Conservation (phyloP, 35 echinoderm and acorn worm species). For the Strongylocentrotus purpuratus region DNA sequence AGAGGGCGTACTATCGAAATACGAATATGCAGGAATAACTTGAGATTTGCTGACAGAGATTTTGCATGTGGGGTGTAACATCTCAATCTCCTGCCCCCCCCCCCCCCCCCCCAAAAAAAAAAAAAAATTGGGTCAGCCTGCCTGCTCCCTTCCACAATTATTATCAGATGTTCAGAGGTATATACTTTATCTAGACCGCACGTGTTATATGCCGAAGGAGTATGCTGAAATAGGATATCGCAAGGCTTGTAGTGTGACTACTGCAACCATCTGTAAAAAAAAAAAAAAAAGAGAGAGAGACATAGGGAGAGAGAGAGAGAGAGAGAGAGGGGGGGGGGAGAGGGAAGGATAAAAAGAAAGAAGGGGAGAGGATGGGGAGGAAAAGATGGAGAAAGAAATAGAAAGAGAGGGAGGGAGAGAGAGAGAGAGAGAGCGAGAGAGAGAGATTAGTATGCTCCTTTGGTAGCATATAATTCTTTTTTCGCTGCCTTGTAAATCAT, state of each 20-base stretch:
- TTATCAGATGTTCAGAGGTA: neutral
- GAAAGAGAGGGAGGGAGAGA: no score
- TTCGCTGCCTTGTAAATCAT: no score
- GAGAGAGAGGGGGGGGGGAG: neutral
- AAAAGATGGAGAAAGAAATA: no score
- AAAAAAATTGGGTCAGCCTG: neutral
- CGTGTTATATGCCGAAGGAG: neutral
- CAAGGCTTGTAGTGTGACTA: neutral
- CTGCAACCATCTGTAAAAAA: neutral
- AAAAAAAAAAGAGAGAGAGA: neutral
- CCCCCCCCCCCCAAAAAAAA: no score
- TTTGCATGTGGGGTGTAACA: neutral
- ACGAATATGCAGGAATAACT: no score
- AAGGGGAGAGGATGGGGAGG: neutral
- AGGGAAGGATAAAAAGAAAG: neutral
- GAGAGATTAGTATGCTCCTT: neutral
- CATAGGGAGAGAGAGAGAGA: neutral
- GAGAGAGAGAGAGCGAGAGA: neutral
- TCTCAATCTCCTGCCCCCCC: neutral
- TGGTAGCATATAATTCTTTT: no score
- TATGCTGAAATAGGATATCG: neutral
- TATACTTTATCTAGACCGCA: neutral
- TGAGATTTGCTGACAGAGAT: no score
- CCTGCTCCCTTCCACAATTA: neutral
- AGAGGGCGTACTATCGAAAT: no score